These are phyloP conservation scores for Eleutherodactylus coqui DNA, from an alignment of 2,797 vertebrate species.

Conservation along the genomic window DNA sequence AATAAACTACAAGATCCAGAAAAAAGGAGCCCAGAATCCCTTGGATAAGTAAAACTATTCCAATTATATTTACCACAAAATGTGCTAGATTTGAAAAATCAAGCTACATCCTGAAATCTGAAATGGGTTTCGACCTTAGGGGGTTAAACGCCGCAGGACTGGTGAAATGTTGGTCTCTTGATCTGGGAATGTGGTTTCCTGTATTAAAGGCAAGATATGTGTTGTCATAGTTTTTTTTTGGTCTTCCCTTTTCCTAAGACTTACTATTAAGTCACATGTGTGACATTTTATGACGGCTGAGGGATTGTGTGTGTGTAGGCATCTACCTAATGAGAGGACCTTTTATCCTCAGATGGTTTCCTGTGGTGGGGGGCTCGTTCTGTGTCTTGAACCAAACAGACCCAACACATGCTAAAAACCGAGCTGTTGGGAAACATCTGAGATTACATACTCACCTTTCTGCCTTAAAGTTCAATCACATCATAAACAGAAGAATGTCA, in stretches of 20 bases:
- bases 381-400: slow-evolving; percentile 48
- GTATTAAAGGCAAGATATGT: neutral
- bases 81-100: too few species aligned
- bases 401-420: slow-evolving; percentile 54
- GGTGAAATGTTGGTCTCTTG: slow-evolving; percentile 19
- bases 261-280: slow-evolving; percentile 37
- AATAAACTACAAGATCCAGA: too few species aligned
- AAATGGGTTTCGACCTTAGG: too few species aligned
- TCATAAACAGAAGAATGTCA: slow-evolving; percentile 57
- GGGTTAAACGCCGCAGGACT: too few species aligned
- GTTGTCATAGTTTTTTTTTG: neutral
- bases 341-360: slow-evolving; percentile 37
- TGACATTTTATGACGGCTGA: slow-evolving; percentile 40
- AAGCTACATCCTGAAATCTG: too few species aligned
- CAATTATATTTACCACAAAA: too few species aligned
- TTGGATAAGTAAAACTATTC: too few species aligned
- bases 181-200: slow-evolving; percentile 42
- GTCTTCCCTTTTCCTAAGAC: slow-evolving; percentile 1
- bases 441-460: slow-evolving; percentile 48
- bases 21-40: too few species aligned
- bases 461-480: slow-evolving; percentile 47
- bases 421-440: slow-evolving; percentile 51
- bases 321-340: slow-evolving; percentile 31
- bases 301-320: slow-evolving; percentile 21
- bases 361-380: neutral